phyloP scores from a whole-genome alignment of 1,140 invertebrate genomes.

The Eupristina koningsbergeri region DNA sequence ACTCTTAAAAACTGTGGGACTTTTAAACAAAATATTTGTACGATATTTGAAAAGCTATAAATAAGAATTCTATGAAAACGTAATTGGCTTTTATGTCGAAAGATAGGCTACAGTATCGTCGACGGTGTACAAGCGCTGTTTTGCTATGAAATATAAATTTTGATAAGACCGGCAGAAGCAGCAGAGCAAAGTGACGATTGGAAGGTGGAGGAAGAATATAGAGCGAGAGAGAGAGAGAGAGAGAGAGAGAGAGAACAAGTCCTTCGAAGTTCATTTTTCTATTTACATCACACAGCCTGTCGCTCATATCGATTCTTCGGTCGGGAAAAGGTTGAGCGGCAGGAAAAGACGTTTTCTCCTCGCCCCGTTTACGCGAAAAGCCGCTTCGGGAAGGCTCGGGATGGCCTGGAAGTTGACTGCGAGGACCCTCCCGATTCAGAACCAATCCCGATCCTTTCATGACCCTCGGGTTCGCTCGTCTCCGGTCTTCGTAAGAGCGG shows the following conservation, averaged over 20 bases:
- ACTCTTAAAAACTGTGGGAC: neutral
- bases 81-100: conserved; percentile 39
- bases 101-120: conserved; percentile 11
- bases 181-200: conserved; percentile 41
- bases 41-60: neutral
- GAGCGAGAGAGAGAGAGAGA: neutral
- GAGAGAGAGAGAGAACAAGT: neutral
- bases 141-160: conserved; percentile 41
- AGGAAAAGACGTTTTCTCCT: conserved; percentile 47
- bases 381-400: conserved; percentile 15
- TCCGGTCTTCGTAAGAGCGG: conserved; percentile 26
- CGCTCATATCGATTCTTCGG: conserved; percentile 49
- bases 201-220: neutral
- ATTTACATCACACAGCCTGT: conserved; percentile 48
- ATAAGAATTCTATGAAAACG: neutral
- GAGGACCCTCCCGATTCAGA: conserved; percentile 43
- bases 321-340: neutral
- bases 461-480: conserved; percentile 41
- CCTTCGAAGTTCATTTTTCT: conserved; percentile 44
- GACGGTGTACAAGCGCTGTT: neutral
- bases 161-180: conserved; percentile 31
- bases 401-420: conserved; percentile 49
- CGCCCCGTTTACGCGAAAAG: conserved; percentile 35
- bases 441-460: conserved; percentile 51
- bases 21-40: neutral